Evolutionary conservation across 2,113 vertebrate genomes (phyloP), one percentile per base, ranked within the genome.

Genomic region (Strix aluco): DNA sequence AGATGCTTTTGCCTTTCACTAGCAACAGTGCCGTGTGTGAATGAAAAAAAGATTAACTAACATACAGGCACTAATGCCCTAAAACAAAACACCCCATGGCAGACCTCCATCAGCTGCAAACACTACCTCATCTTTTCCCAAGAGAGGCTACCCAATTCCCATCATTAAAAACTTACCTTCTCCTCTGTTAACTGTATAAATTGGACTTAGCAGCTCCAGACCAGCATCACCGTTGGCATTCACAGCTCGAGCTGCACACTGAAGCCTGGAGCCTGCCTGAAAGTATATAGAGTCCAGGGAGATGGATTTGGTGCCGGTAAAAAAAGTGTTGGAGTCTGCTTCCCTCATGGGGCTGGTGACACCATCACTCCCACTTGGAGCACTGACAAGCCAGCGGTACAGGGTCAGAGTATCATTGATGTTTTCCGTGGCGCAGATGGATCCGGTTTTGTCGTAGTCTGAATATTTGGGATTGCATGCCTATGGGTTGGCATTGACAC

Each of bases 321-420:
- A 99, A 97, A 99, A 99, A 29, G 98, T 98, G 90, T 98, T 98
- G 11, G 98, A 98, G 94, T 99, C 98, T 93, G 98, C 98, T 96
- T 99, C 98, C 69, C 97, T 98, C 98, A 99, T 98, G 17, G 98
- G 98, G 79, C 98, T 99, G 94, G 99, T 99, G 65, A 99, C 98
- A 38, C 99, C 98, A 22, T 99, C 98, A 0, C 97, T 96, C 59
- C 98, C 98, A 5, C 98, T 98, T 20, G 98, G 98, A 81, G 98
- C 98, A 49, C 98, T 98, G 67, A 98, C 95, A 58, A 99, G 88
- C 98, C 98, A 99, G 94, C 98, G 98, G 95, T 98, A 99, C 65
- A 98, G 98, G 29, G 98, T 98, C 81, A 99, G 96, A 3, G 98
- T 98, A 96, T 99, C 98, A 49, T 98, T 99, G 90, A 99, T 99